These are phyloP conservation scores for Salvelinus namaycush DNA, from an alignment of 2,113 vertebrate genomes.

Conservation along the genomic window DNA sequence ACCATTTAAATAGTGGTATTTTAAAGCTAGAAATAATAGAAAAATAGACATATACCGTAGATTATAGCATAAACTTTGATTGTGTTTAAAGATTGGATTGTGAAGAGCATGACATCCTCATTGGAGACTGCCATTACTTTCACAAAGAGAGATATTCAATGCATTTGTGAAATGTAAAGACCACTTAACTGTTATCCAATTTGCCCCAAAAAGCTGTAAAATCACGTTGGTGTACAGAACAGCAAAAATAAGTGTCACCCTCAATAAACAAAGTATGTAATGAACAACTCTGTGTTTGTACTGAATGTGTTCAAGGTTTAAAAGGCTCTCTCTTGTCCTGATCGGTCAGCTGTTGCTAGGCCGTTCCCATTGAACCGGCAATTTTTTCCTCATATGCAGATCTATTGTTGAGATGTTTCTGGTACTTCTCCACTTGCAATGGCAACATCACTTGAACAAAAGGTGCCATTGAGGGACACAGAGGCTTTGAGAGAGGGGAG, in stretches of 20 bases:
- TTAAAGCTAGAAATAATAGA: not conserved
- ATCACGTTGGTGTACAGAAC: not conserved
- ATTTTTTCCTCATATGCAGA: conserved; percentile 17
- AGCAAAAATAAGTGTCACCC: not conserved
- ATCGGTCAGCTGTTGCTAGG: not conserved
- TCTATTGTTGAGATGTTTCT: conserved; percentile 24
- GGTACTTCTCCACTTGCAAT: conserved; percentile 11
- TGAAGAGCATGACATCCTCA: not conserved
- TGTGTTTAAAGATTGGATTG: conserved; percentile 1
- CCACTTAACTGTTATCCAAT: not conserved
- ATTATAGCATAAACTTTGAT: not conserved
- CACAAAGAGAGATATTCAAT: too few species aligned
- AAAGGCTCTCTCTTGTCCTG: not conserved
- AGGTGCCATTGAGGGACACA: not conserved
- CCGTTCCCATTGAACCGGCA: not conserved
- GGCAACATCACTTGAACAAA: conserved; percentile 8
- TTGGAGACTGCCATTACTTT: too few species aligned
- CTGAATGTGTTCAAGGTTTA: conserved; percentile 3
- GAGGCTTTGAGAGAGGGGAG: not conserved
- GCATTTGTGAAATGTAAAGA: too few species aligned
- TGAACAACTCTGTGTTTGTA: not conserved
- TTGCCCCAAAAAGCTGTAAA: not conserved
- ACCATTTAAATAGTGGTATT: not conserved
- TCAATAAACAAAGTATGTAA: not conserved
- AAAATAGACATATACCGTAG: not conserved